A percentile compares a stretch with the other conserved stretches of the same genome.
Conservation (phyloP, 2,113 vertebrate species). For the Abramis brama region DNA sequence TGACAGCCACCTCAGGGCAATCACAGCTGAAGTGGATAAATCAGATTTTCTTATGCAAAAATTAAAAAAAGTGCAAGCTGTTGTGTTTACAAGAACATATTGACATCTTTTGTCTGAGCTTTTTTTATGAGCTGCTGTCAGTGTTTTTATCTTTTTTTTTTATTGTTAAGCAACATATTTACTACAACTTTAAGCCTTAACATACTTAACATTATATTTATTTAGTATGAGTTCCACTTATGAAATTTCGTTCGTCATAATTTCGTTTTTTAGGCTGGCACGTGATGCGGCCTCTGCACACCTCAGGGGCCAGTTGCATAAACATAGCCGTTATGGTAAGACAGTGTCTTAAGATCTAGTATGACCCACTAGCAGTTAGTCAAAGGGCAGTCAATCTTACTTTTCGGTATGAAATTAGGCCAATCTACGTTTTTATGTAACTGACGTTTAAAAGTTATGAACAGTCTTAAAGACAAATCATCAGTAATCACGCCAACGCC, state of each 20-base stretch:
- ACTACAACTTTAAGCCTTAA: neutral
- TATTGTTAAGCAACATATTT: neutral
- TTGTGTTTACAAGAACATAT: neutral
- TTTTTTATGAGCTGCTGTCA: neutral
- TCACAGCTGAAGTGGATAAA: slow-evolving; percentile 2
- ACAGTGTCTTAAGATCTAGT: no score
- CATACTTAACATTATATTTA: neutral
- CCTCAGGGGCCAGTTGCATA: no score
- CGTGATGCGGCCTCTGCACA: neutral
- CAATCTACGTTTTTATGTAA: no score
- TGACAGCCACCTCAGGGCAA: slow-evolving; percentile 21
- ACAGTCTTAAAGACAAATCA: no score
- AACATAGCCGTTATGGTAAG: no score
- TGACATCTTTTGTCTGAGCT: neutral
- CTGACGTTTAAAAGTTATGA: no score
- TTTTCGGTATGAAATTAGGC: no score
- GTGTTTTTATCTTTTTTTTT: neutral
- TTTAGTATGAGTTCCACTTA: neutral
- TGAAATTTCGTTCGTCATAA: neutral
- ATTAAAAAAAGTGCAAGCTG: neutral
- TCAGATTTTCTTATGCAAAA: slow-evolving; percentile 9
- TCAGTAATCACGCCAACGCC: no score
- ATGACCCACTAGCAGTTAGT: no score
- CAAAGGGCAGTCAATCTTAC: no score
- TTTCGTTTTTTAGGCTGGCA: neutral